phyloP scores from a whole-genome alignment of 1,140 invertebrate genomes.

The Epicauta chinensis region DNA sequence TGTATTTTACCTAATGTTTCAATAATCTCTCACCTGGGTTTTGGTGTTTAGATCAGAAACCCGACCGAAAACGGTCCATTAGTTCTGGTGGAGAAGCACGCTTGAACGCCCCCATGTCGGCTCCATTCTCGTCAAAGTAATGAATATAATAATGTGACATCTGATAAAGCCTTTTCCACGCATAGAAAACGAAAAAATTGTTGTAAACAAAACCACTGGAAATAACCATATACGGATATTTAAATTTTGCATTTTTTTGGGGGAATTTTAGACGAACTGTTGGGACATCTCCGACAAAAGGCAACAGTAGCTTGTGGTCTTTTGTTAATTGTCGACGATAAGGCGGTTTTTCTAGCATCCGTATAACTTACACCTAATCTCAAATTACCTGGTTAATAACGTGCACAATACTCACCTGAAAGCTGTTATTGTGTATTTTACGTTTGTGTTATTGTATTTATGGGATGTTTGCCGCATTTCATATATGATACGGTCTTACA shows the following conservation, averaged over 20 bases:
- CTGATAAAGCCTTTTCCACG: too few relatives aligned
- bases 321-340: not conserved
- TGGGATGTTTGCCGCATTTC: conserved; percentile 21
- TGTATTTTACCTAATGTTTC: conserved; percentile 16
- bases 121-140: conserved; percentile 19
- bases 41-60: not conserved
- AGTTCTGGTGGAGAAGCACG: conserved; percentile 17
- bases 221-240: too few relatives aligned
- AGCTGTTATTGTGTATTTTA: conserved; percentile 27
- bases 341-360: not conserved
- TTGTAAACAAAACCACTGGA: too few relatives aligned
- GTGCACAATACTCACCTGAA: conserved; percentile 21
- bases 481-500: not conserved
- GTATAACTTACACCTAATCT: conserved; percentile 35
- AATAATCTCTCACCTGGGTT: conserved; percentile 20
- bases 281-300: too few relatives aligned
- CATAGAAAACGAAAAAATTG: too few relatives aligned
- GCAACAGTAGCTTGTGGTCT: not conserved
- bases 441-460: conserved; percentile 9
- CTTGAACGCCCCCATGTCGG: conserved; percentile 21
- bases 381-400: conserved; percentile 36
- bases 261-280: too few relatives aligned
- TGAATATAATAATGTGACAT: not conserved
- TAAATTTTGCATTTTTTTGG: too few relatives aligned
- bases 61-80: conserved; percentile 15